Percentiles rank a stretch among this genome's conserved stretches.
Evolutionary conservation across 2,888 invertebrate species (phyloP).

Genomic region (Phengaris alcon): DNA sequence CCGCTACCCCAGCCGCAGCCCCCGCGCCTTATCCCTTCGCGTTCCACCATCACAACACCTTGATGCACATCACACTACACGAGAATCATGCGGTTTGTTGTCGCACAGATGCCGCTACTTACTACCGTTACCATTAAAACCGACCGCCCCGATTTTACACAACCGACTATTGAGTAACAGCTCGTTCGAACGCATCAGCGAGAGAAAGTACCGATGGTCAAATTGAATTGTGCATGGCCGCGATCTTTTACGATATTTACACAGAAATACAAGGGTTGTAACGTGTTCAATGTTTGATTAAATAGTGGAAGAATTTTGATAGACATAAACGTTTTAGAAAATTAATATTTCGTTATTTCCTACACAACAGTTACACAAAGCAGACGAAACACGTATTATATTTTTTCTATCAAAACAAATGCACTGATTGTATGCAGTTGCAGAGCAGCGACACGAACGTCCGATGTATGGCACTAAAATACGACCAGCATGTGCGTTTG

Average conservation of each 20-base stretch:
- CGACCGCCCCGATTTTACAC: constrained; percentile 54
- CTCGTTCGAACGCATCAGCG: constrained; percentile 60
- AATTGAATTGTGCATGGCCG: constrained; percentile 50
- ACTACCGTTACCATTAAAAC: constrained; percentile 58
- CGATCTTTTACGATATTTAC: constrained; percentile 57
- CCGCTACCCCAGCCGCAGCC: constrained; percentile 72
- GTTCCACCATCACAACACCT: constrained; percentile 66
- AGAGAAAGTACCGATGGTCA: constrained; percentile 70
- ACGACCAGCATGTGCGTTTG: neutral
- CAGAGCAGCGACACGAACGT: constrained; percentile 1
- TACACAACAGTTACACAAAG: neutral
- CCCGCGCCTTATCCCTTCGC: constrained; percentile 68
- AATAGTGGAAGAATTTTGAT: neutral
- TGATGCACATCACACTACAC: constrained; percentile 56
- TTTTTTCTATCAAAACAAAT: constrained; percentile 22
- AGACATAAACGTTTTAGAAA: neutral
- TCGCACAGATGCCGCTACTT: constrained; percentile 47
- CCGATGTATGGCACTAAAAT: constrained; percentile 1
- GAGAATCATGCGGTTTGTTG: constrained; percentile 42
- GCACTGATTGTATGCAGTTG: constrained; percentile 2
- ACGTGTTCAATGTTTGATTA: constrained; percentile 41
- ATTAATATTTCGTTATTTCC: neutral
- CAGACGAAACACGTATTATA: neutral
- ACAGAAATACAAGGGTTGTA: constrained; percentile 51
- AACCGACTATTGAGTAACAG: constrained; percentile 63